Evolutionary conservation across 2,888 invertebrate genomes (phyloP), one percentile per base, ranked within the genome.

Genomic region (Alloscopus bannaensis): DNA sequence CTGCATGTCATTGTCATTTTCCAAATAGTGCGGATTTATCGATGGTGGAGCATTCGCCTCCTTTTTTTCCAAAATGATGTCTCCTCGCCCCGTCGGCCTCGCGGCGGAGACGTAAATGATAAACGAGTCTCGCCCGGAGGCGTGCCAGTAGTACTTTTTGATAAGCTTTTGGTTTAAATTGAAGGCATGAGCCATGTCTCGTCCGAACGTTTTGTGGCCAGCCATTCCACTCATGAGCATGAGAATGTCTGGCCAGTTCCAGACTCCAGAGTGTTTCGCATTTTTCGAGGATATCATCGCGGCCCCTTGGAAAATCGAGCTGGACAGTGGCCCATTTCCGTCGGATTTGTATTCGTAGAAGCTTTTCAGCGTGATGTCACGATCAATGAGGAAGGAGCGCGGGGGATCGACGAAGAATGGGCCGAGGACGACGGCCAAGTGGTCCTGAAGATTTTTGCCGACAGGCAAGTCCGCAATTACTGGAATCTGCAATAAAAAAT

Each of bases 371-470:
- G 81, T 79, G 11, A 83, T 57, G 57, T 83, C 83, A 4, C 83
- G 62, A 24, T 83, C 83, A n/a, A 83, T 81, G 20, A 79, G 45
- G 59, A 60, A 81, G 2, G 81, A 77, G 0, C 79, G 69, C 4
- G 83, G 81, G 11, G 81, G 79, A 50, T 83, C 81, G 6, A 83
- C 70, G 66, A 83, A 83, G 66, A 83, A 83, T 1, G 83, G 83
- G 1, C 83, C 83, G 0, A 82, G 31, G n/a, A 77, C 26, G 4
- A 77, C 80, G 13, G 80, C 78, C 22, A 81, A 47, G 40, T 82
- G 82, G 40, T 84, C 83, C 57, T 85, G 83, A 3, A 85, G 31
- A 68, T 83, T 82, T 31, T 83, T 75, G 6, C 83, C 71, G 11
- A 62, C 70, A 8, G 84, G 84, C 4, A 82, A 60, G 29, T 84